Base-by-base conservation (phyloP, 92 coral and sea anemone genomes). In the Paramuricea clavata region DNA sequence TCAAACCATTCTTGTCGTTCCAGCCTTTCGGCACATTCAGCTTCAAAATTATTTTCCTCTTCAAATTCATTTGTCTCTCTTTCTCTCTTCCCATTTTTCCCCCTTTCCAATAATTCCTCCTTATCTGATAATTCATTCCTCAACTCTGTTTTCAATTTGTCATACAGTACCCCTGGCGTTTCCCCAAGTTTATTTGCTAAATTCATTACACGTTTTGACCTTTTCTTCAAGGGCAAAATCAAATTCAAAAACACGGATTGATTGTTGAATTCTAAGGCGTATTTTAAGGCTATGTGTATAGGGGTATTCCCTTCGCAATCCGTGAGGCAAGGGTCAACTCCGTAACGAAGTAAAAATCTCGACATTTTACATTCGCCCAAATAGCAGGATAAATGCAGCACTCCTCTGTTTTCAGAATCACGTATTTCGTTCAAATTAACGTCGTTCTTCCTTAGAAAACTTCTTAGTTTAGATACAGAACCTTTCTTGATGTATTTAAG, bases 361-460 rank as follows among this genome's bases (percentile, higher is more conserved):
- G 89, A 89, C 10, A 92, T 86, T 61, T 95, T 92, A 59, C 92
- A 91, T 60, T 97, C 97, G 31, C 94, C 99, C 47, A 97, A 92
- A 76, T 93, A 84, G 78, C 98, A 97, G 57, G 94, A 92, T 33
- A 92, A 76, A 57, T 97, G 99, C 19, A 97, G 74, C 32, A 93
- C 82, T 9, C 94, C 86, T 36, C 98, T 86, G 56, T 90, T 90
- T 16, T 69, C 87, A 25, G 85, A 69, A 77, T 97, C 97, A 11
- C 89, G 85, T 54, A 91, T 57, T 32, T 74, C 76, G 83, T 92
- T 90, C 41, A 94, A 26, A 81, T 90, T 59, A 16, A 90, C 65
- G 22, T 93, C 75, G 79, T 90, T 57, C 76, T 90, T 89, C 69
- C 76, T 89, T 43, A 97, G 68, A 75, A 91, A 88, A 30, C 96